These are phyloP conservation scores for Hemichromis elongatus DNA, from an alignment of 2,113 vertebrate genomes.

Conservation along the genomic window DNA sequence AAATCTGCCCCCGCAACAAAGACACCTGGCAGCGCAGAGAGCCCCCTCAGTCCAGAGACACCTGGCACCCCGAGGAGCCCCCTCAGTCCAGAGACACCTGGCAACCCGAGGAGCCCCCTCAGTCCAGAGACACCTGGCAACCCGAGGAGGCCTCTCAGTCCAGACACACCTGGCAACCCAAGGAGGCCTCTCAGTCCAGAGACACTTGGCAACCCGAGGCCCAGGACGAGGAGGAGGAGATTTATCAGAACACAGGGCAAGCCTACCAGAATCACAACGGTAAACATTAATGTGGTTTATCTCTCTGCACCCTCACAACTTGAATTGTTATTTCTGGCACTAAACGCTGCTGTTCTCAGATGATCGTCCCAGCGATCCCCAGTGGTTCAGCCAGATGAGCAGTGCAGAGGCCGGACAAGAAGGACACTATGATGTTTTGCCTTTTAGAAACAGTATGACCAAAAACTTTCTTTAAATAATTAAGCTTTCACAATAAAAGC, in stretches of 20 bases:
- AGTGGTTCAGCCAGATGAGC: background rate
- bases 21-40: background rate
- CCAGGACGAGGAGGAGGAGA: background rate
- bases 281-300: background rate
- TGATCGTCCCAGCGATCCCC: background rate
- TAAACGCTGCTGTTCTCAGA: constrained; percentile 12
- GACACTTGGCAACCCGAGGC: no score
- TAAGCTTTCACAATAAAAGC: background rate
- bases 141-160: background rate
- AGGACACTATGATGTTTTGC: constrained; percentile 61
- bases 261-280: background rate
- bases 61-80: background rate
- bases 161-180: background rate
- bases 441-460: constrained; percentile 31
- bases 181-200: no score
- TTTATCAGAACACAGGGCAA: background rate
- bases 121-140: no score
- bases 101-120: background rate
- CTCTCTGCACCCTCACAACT: background rate
- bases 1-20: background rate
- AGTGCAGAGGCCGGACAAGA: constrained; percentile 2
- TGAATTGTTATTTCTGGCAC: background rate
- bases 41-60: background rate
- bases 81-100: background rate
- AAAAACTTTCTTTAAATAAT: background rate